Conservation (phyloP, 2,113 vertebrate species). For the Ursus arctos region DNA sequence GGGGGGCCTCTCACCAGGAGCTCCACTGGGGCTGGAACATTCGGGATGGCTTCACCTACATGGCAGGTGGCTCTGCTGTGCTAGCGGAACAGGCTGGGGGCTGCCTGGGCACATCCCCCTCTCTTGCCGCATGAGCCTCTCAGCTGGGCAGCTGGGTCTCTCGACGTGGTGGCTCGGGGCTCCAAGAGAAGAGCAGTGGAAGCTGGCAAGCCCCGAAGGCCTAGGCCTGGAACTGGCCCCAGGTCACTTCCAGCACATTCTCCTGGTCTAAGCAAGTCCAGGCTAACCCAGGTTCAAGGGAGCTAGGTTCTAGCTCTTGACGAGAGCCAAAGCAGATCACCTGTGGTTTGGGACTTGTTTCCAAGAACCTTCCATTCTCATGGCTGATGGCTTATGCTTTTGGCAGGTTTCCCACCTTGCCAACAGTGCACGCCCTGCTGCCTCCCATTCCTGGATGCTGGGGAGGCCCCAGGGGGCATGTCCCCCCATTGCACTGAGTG, state of each 20-base stretch:
- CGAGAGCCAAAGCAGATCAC: background rate
- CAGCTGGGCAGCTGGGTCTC: background rate
- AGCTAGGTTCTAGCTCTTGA: fast-evolving
- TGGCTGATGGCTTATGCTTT: no score
- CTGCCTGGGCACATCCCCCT: background rate
- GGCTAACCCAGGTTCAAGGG: background rate
- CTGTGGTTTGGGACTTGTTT: background rate
- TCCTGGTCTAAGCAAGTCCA: background rate
- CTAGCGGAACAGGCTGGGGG: background rate
- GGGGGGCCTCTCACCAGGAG: background rate
- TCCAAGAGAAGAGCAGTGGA: background rate
- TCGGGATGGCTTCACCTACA: background rate
- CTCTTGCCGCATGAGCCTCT: fast-evolving
- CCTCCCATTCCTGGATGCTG: background rate
- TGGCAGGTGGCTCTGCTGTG: fast-evolving
- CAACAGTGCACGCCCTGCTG: background rate
- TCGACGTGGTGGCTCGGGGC: background rate
- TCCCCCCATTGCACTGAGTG: fast-evolving
- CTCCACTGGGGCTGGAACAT: fast-evolving
- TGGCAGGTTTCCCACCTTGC: background rate
- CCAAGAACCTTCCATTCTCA: background rate
- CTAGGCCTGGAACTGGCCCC: no score
- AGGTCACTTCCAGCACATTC: background rate
- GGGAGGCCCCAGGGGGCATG: background rate
- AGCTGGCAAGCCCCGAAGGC: background rate